phyloP scores from a whole-genome alignment of 2,797 vertebrate species.

The Morelia viridis region DNA sequence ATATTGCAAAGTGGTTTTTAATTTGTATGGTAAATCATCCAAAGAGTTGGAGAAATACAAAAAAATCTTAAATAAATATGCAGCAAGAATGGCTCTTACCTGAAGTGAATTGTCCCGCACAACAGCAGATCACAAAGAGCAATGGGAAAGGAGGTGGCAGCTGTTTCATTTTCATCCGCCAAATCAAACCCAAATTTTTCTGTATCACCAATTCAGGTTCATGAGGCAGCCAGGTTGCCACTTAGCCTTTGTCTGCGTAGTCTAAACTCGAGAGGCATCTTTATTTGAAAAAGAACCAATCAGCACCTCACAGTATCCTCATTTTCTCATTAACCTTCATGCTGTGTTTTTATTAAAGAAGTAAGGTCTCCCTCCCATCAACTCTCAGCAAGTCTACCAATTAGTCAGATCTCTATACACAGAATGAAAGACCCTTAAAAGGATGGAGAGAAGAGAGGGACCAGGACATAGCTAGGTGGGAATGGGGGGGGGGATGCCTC shows the following conservation, averaged over 20 bases:
- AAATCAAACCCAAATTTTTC: constrained; percentile 9
- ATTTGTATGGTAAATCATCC: not conserved
- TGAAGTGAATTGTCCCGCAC: constrained; percentile 50
- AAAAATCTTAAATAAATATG: not conserved
- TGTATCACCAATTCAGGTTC: constrained; percentile 36
- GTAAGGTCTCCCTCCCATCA: constrained; percentile 53
- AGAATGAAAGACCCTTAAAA: not conserved
- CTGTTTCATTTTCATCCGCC: constrained; percentile 44
- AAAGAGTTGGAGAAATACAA: not conserved
- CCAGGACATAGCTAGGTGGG: not conserved
- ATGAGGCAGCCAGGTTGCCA: not conserved
- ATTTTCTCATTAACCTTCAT: constrained; percentile 63
- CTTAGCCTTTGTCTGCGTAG: constrained; percentile 16
- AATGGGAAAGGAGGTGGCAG: constrained; percentile 16
- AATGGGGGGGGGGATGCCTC: not conserved
- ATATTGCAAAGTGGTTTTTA: not conserved
- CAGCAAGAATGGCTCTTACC: constrained; percentile 49
- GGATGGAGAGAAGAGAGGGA: not conserved
- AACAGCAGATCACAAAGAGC: constrained; percentile 59
- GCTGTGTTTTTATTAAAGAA: constrained; percentile 65
- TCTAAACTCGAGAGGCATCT: not conserved
- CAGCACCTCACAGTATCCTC: constrained; percentile 47
- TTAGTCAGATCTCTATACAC: not conserved
- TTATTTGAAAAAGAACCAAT: constrained; percentile 62
- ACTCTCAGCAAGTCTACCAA: constrained; percentile 30